Evolutionary conservation across 1,140 invertebrate species (phyloP), one percentile per base, ranked within the genome.

Genomic region (Penaeus vannamei): DNA sequence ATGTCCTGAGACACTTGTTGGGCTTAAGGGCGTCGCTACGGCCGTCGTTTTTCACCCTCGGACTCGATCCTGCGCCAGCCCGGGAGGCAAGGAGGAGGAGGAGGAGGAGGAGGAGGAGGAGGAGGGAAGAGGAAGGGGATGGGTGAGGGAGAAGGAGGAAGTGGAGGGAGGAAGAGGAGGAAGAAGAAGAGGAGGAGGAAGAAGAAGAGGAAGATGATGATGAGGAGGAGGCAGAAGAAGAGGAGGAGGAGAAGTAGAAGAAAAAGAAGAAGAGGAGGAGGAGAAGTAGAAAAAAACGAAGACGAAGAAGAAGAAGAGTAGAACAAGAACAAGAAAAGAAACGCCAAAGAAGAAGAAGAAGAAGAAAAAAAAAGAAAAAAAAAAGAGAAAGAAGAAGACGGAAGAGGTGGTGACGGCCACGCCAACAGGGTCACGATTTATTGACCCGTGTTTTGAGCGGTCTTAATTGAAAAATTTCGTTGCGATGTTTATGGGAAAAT

Each of bases 1-100:
- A 76, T 76, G 69, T 32, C 26, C 36, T 76, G 36, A 20, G 36
- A 76, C 69, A 76, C 69, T 76, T 76, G 69, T 76, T 26, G n/a
- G 69, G 69, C 69, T 76, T 76, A 76, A 29, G 8, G 69, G 20
- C 26, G 46, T 53, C 8, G 46, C 69, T 76, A 29, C 19, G 69
- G 69, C 20, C 69, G 69, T 4, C 4, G 69, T 76, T 76, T 76
- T 76, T 76, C 46, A 53, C 46, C 46, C 69, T 76, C 26, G 36
- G 26, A n/a, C 26, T 32, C 36, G 69, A 76, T 76, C 69, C 26
- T 14, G 69, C 32, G 69, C 32, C 26, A 36, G 69, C 69, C 19
- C 32, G 26, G 69, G 69, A 36, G 69, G 69, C 2, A 76, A 76
- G 69, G 14, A 14, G 46, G 14, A 14, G 46, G 14, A 14, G 46